Evolutionary conservation across 2,888 invertebrate species (phyloP).

Genomic region (Tubulanus polymorphus): DNA sequence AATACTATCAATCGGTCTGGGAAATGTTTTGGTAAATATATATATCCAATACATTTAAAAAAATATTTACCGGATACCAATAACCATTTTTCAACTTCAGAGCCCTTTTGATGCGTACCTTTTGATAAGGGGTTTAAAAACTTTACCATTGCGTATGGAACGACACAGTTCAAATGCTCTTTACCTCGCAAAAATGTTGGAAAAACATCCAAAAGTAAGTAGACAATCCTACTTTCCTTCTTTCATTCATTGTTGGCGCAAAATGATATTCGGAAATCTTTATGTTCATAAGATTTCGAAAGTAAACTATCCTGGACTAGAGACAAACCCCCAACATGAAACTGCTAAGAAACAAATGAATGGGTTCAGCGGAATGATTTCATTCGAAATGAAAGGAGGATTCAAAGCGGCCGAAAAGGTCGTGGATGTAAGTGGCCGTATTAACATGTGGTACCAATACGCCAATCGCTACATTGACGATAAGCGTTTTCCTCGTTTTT

Average conservation of each 20-base stretch:
- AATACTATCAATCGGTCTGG: constrained; percentile 30
- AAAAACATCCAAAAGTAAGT: constrained; percentile 65
- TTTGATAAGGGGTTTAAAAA: constrained; percentile 71
- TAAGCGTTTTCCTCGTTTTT: background rate
- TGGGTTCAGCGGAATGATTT: constrained; percentile 88
- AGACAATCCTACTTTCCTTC: background rate
- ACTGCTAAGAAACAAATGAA: constrained; percentile 65
- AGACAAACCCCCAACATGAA: constrained; percentile 40
- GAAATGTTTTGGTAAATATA: constrained; percentile 28
- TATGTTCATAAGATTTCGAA: constrained; percentile 61
- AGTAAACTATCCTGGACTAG: constrained; percentile 73
- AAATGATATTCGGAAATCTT: background rate
- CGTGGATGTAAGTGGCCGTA: constrained; percentile 28
- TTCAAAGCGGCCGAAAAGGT: constrained; percentile 70
- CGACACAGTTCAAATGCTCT: constrained; percentile 77
- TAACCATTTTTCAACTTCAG: constrained; percentile 16
- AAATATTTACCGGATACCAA: background rate
- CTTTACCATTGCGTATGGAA: constrained; percentile 85
- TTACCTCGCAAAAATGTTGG: constrained; percentile 75
- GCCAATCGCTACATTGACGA: background rate
- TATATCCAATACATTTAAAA: background rate
- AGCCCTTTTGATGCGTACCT: constrained; percentile 36
- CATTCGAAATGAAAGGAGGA: constrained; percentile 79
- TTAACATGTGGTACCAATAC: background rate
- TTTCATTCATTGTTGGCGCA: background rate